Base-by-base conservation (phyloP, 2,888 invertebrate species). In the Neuroscelio doddi region DNA sequence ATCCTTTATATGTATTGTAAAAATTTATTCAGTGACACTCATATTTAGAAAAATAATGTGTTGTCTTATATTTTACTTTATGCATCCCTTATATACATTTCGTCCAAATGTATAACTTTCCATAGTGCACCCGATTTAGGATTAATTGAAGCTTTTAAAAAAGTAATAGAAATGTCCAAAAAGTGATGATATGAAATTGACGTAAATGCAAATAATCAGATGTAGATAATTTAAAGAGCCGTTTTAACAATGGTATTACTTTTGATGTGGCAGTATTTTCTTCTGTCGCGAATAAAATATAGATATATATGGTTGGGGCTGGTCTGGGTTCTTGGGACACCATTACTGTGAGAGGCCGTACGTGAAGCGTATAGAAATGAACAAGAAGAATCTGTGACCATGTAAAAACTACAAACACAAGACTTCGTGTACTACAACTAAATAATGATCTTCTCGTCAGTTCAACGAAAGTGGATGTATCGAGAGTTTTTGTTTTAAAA, bases 291-390 rank as follows among this genome's bases (percentile, higher is more conserved):
- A 12, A 15, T 29, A 10, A 45, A 30, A 45, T 45, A 45, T 29
- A 34, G 27, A 42, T 52, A 10, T 52, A 52, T 52, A 52, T 42
- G 52, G 52, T 42, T 52, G 42, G 52, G 52, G 52, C 52, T 30
- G 52, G 52, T 52, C 41, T 24, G 42, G 41, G 32, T 52, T 52
- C 52, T 42, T 24, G 42, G 41, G 29, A 29, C 32, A 47, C 32
- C 26, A 32, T 47, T 47, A 47, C 36, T 24, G 17, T 36, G 24
- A 34, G 47, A 21, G 36, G 16, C 15, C 27, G 26, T 21, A 44
- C 52, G 30, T 42, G 42, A 42, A 42, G 16, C n/a, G 29, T 21
- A 26, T 52, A 12, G 38, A 17, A 39, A 29, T 26, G 36, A 16
- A 26, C 15, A 17, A 38, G 27, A 52, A 26, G 52, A 52, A 52